Percentiles rank a stretch among this genome's conserved stretches.
Conservation (phyloP, 2,113 vertebrate species). For the Chrysemys picta region DNA sequence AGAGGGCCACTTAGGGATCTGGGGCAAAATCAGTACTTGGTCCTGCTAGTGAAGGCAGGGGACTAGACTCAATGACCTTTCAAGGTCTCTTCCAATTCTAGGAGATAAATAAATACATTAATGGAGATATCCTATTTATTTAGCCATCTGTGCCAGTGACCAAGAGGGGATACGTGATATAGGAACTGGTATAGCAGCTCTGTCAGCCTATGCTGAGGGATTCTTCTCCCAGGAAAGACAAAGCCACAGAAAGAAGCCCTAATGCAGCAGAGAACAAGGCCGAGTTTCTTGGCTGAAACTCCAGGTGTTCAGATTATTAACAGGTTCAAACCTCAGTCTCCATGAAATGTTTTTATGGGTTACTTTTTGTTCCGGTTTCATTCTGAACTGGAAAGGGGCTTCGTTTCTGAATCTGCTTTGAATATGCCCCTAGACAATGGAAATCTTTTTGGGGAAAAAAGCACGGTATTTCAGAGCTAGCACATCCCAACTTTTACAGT, state of each 20-base stretch:
- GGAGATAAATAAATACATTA: no score
- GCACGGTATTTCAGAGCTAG: neutral
- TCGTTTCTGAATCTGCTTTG: neutral
- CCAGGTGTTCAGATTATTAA: neutral
- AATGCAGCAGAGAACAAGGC: no score
- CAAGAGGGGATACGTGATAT: no score
- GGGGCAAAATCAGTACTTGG: no score
- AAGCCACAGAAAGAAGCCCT: no score
- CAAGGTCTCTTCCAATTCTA: no score
- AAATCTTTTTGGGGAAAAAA: neutral
- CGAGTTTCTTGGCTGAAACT: neutral
- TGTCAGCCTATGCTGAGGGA: accelerated
- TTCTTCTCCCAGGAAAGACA: neutral
- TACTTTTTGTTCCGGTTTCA: neutral
- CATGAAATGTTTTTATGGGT: neutral
- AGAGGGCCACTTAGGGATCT: no score
- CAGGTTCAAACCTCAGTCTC: neutral
- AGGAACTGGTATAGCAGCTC: neutral
- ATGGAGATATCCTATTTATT: no score
- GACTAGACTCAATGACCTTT: no score
- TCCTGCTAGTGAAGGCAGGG: no score
- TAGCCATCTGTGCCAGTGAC: neutral
- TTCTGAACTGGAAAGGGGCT: neutral
- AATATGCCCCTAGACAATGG: neutral
- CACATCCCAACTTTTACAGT: no score